Conservation (phyloP, 2,113 vertebrate species). For the Elgaria multicarinata region DNA sequence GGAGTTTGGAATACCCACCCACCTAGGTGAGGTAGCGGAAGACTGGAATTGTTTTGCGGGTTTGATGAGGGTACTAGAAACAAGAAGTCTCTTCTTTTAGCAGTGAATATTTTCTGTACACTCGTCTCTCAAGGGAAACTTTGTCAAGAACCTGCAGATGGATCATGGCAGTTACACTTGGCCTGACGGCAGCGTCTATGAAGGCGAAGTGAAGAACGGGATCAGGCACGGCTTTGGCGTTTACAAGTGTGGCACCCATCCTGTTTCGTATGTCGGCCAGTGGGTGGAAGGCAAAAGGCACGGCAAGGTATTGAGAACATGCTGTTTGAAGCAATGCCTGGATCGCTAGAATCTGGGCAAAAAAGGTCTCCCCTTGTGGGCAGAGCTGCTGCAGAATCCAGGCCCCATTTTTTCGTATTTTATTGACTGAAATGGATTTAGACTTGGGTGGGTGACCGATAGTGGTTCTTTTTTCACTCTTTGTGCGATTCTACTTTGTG, state of each 20-base stretch:
- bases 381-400: background rate
- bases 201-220: conserved; percentile 82
- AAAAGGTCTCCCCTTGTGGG: background rate
- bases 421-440: background rate
- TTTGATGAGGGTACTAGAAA: background rate
- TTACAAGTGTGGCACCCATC: conserved; percentile 73
- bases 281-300: conserved; percentile 87
- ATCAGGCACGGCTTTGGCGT: conserved; percentile 85
- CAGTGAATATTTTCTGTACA: background rate
- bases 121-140: conserved; percentile 83
- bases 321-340: fast-evolving
- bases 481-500: background rate
- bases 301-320: conserved; percentile 81
- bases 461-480: background rate
- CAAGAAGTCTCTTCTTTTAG: background rate
- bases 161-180: conserved; percentile 83
- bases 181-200: conserved; percentile 85
- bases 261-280: conserved; percentile 82
- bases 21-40: background rate
- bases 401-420: too few species aligned
- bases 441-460: background rate
- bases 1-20: background rate
- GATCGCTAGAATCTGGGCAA: background rate
- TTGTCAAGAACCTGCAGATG: conserved; percentile 83
- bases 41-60: background rate